Evolutionary conservation across 2,888 invertebrate species (phyloP).

Genomic region (Stenodera caucasica): DNA sequence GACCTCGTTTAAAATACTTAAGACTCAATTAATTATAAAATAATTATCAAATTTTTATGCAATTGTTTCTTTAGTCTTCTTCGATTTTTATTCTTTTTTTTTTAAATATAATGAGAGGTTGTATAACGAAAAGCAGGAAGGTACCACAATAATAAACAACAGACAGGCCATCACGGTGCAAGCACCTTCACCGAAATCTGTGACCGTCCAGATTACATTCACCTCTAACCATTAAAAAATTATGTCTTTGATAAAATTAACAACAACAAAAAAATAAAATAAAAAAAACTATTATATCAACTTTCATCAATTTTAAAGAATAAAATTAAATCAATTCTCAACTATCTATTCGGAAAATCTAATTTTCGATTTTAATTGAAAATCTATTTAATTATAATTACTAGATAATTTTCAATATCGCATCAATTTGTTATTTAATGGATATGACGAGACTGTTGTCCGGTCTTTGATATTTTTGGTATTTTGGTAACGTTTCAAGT

Average conservation of each 20-base stretch:
- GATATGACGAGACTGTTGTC: background rate
- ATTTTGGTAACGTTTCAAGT: slow-evolving; percentile 2
- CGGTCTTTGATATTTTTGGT: slow-evolving; percentile 8
- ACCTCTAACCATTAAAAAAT: background rate
- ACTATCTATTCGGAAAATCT: no score
- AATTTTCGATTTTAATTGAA: no score
- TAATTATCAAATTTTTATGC: no score
- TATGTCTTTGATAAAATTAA: no score
- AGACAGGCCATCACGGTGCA: slow-evolving; percentile 6
- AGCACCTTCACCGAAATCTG: slow-evolving; percentile 8
- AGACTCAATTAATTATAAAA: background rate
- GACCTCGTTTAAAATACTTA: background rate
- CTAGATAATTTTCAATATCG: background rate
- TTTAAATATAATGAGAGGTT: no score
- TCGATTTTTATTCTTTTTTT: no score
- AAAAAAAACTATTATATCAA: no score
- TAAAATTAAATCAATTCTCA: no score
- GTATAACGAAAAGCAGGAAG: background rate
- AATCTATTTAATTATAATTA: no score
- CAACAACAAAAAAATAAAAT: no score
- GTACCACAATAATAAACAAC: background rate
- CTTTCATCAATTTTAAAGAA: no score
- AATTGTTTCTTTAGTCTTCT: no score
- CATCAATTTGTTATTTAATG: background rate
- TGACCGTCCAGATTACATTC: slow-evolving; percentile 4